Base-by-base conservation (phyloP, 2,113 vertebrate species). In the Progne subis region DNA sequence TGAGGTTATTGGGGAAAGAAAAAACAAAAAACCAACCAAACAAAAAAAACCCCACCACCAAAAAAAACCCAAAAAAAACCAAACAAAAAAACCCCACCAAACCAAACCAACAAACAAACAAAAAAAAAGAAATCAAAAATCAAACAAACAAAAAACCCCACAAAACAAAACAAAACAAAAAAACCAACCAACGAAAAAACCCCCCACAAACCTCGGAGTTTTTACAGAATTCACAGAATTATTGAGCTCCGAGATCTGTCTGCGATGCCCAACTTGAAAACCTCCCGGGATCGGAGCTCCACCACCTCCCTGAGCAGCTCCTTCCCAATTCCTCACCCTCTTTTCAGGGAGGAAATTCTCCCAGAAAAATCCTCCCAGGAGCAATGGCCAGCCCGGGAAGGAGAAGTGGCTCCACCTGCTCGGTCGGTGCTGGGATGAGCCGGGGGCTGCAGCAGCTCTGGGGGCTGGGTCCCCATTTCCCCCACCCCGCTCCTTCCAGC, bases 351-450 rank as follows among this genome's bases (percentile, higher is more conserved):
- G 61, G 43, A 12, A n/a, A 24, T 67, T 19, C 29, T 57, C 15
- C 43, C 69, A 14, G 11, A 13, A 37, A 37, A 11, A 32, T 65
- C 61, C 70, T 26, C 1, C 1, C 6, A 11, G 69, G 56, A 41
- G 47, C 1, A 2, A 21, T 5, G 76, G 63, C 13, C 74, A n/a
- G 67, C 6, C 23, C 15, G 23, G 55, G 34, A 1, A 0, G 12
- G 43, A 1, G 14, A 8, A 52, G 57, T 1, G 37, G 19, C 34
- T 50, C 29, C 43, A 6, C 5, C 14, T 52, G 34, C 37, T 26
- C 14, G 20, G 14, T 9, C 4, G 0, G 17, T 8, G 26, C 1
- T 34, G 70, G 70, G 34, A 26, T 18, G 12, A 28, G 29, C 8
- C 39, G n/a, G 15, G 25, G 71, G 60, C 24, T 57, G 17, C 71